phyloP scores from a whole-genome alignment of 2,113 vertebrate genomes.

The Aphelocoma coerulescens region DNA sequence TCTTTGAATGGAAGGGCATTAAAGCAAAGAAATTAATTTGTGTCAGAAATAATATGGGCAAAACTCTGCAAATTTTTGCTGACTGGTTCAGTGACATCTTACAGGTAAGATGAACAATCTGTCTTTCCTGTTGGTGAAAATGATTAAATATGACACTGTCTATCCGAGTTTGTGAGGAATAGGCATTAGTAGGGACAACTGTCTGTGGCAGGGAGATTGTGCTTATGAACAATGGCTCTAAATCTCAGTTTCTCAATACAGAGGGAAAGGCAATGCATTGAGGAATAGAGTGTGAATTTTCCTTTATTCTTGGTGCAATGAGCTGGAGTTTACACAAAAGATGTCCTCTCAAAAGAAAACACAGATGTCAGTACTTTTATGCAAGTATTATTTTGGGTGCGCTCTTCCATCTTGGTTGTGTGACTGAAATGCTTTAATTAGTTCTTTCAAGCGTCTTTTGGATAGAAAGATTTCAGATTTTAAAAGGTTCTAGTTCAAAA shows the following conservation, averaged over 20 bases:
- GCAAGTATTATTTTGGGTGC: not conserved
- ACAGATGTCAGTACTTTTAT: not conserved
- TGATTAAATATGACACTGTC: not conserved
- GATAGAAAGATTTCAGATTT: not conserved
- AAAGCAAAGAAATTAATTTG: slow-evolving; percentile 61
- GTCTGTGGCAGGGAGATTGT: not conserved
- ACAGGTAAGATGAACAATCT: slow-evolving; percentile 40
- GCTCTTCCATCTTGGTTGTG: not conserved
- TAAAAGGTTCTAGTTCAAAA: not conserved
- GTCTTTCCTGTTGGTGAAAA: not conserved
- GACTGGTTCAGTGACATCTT: slow-evolving; percentile 63
- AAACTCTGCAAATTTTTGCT: slow-evolving; percentile 58
- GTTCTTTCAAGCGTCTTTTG: not conserved
- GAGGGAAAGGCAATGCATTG: not conserved
- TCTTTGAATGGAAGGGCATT: slow-evolving; percentile 68
- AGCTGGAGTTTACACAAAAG: not conserved
- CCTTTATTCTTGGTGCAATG: not conserved
- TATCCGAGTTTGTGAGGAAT: not conserved
- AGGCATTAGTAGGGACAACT: not conserved
- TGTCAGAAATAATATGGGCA: slow-evolving; percentile 62
- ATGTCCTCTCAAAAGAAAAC: not conserved
- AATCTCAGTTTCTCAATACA: not conserved
- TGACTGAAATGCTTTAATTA: not conserved
- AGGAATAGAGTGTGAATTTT: not conserved
- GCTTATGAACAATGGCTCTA: not conserved